phyloP scores from a whole-genome alignment of 2,797 vertebrate species.

The Pseudochromis fuscus region DNA sequence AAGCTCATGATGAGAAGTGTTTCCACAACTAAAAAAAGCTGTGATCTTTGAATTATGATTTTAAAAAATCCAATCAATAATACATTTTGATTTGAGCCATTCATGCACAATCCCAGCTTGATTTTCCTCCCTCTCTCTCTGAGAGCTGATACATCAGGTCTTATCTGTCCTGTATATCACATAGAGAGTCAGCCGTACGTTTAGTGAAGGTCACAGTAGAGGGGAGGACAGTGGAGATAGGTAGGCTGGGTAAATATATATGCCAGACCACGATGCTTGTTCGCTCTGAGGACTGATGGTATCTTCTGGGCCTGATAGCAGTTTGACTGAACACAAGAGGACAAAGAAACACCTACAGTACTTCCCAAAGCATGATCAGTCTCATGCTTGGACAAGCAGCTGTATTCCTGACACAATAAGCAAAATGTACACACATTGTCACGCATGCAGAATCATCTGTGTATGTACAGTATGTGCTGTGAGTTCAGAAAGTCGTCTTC shows the following conservation, averaged over 20 bases:
- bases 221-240: conserved; percentile 63
- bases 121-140: conserved; percentile 12
- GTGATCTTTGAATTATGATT: neutral
- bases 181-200: conserved; percentile 59
- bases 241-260: conserved; percentile 72
- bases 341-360: conserved; percentile 40
- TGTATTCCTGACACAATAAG: neutral
- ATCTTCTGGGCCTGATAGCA: conserved; percentile 64
- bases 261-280: conserved; percentile 48
- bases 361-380: conserved; percentile 21
- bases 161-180: conserved; percentile 63
- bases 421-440: neutral
- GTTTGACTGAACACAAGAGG: conserved; percentile 53
- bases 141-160: conserved; percentile 45
- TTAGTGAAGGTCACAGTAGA: conserved; percentile 77
- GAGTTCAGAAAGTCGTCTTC: neutral
- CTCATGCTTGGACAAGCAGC: conserved; percentile 14
- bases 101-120: neutral
- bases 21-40: neutral
- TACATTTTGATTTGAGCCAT: conserved; percentile 23
- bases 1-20: neutral
- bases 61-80: neutral
- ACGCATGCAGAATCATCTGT: neutral
- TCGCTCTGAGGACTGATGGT: conserved; percentile 73
- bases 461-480: neutral